A percentile compares a stretch with the other conserved stretches of the same genome.
Conservation (phyloP, 2,888 invertebrate genomes). For the Criorhina ranunculi region DNA sequence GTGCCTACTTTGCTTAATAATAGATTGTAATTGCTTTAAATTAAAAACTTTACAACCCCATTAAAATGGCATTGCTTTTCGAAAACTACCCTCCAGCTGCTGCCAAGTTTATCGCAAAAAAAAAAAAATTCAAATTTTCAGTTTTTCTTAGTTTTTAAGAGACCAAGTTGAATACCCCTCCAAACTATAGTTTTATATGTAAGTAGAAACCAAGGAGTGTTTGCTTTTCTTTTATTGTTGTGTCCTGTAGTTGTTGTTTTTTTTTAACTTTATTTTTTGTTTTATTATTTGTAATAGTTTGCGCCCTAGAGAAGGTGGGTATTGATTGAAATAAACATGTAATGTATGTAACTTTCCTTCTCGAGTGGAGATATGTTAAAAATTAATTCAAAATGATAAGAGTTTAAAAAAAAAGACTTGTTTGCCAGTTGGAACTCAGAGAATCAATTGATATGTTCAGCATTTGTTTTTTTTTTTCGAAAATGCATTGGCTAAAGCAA, state of each 20-base stretch:
- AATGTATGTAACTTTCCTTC: too few relatives aligned
- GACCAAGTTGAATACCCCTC: conserved; percentile 66
- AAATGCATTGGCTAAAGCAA: too few relatives aligned
- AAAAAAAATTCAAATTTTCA: conserved; percentile 36
- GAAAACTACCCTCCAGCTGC: conserved; percentile 52
- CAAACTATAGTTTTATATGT: conserved; percentile 64
- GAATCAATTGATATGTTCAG: too few relatives aligned
- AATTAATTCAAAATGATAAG: too few relatives aligned
- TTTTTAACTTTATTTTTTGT: not conserved
- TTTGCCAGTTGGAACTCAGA: not conserved
- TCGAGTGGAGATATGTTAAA: too few relatives aligned
- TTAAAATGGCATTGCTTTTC: conserved; percentile 32
- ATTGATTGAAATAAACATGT: conserved; percentile 3
- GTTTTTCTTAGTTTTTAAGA: conserved; percentile 65
- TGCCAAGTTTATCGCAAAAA: conserved; percentile 19
- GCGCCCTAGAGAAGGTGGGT: conserved; percentile 53
- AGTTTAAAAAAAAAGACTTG: too few relatives aligned
- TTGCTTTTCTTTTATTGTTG: conserved; percentile 44
- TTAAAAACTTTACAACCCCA: conserved; percentile 31
- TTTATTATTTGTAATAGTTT: conserved; percentile 25
- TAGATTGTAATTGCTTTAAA: conserved; percentile 45
- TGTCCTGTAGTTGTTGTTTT: conserved; percentile 42
- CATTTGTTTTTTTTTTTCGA: too few relatives aligned
- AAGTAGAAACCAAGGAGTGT: conserved; percentile 61
- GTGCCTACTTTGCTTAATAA: conserved; percentile 27